Evolutionary conservation across 30 jellyfish, hydroid and myxozoan genomes (phyloP).

Genomic region (Rhopilema esculentum): DNA sequence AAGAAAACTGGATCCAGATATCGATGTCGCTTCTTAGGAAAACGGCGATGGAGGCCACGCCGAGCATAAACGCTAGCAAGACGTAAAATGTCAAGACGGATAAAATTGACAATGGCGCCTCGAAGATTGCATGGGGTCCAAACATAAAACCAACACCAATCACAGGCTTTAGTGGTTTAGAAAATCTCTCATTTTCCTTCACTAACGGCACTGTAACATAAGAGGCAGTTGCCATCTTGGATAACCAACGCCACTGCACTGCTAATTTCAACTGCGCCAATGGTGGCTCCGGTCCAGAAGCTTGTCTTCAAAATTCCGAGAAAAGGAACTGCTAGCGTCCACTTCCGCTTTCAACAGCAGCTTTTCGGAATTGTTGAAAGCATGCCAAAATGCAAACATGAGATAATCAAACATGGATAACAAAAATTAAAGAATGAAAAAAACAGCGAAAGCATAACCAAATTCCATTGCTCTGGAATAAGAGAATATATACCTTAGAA

Average conservation of each 20-base stretch:
- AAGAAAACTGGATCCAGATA: constrained; percentile 78
- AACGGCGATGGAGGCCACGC: constrained; percentile 71
- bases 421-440: no score
- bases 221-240: constrained; percentile 29
- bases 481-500: no score
- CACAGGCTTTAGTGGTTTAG: constrained; percentile 47
- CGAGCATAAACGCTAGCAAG: constrained; percentile 52
- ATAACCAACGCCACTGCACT: neutral
- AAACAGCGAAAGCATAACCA: no score
- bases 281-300: neutral
- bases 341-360: no score
- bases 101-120: constrained; percentile 21
- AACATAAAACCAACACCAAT: constrained; percentile 25
- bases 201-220: constrained; percentile 2
- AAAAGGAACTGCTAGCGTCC: no score
- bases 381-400: no score
- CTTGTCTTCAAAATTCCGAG: no score
- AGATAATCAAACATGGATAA: no score
- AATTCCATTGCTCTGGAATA: no score
- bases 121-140: constrained; percentile 58
- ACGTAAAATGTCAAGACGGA: constrained; percentile 20
- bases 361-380: no score
- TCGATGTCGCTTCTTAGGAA: constrained; percentile 61
- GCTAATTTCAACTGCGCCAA: neutral
- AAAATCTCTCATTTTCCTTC: constrained; percentile 35